Percentiles rank a stretch among this genome's conserved stretches.
phyloP scores from a whole-genome alignment of 2,797 vertebrate species.

The Apogon hyalosoma region DNA sequence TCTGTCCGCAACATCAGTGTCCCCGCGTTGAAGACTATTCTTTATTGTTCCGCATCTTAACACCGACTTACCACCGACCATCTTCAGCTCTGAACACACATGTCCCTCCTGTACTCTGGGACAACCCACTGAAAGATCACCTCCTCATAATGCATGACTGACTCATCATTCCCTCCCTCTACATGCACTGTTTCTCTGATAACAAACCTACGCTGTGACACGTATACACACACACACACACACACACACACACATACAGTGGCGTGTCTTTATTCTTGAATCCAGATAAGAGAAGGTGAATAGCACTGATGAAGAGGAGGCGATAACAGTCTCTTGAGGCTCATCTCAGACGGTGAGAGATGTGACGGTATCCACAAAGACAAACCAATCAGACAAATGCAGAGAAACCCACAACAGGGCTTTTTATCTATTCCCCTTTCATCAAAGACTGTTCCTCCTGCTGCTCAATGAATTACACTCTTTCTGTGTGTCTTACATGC shows the following conservation, averaged over 20 bases:
- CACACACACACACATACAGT: not conserved
- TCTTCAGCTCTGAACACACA: conserved; percentile 25
- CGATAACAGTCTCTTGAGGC: conserved; percentile 21
- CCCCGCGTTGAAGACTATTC: conserved; percentile 8
- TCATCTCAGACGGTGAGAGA: conserved; percentile 19
- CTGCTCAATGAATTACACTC: conserved; percentile 31
- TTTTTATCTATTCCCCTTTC: conserved; percentile 38
- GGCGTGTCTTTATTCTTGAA: conserved; percentile 14
- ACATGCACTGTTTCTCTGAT: not conserved
- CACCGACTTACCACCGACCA: conserved; percentile 13
- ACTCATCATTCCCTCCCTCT: not conserved
- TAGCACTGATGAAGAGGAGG: conserved; percentile 7
- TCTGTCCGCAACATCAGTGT: conserved; percentile 2
- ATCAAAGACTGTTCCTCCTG: conserved; percentile 29
- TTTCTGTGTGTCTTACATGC: conserved; percentile 7
- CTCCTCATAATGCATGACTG: not conserved
- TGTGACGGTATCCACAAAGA: conserved; percentile 28
- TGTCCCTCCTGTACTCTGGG: not conserved
- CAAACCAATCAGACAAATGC: conserved; percentile 18
- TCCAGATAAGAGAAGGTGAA: conserved; percentile 18
- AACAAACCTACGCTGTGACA: not conserved
- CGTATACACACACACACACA: not conserved
- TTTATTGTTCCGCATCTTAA: conserved; percentile 25
- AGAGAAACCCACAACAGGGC: conserved; percentile 17
- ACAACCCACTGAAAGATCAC: not conserved